phyloP scores from a whole-genome alignment of 53 echinoderm and acorn worm genomes.

The Mesocentrotus franciscanus region DNA sequence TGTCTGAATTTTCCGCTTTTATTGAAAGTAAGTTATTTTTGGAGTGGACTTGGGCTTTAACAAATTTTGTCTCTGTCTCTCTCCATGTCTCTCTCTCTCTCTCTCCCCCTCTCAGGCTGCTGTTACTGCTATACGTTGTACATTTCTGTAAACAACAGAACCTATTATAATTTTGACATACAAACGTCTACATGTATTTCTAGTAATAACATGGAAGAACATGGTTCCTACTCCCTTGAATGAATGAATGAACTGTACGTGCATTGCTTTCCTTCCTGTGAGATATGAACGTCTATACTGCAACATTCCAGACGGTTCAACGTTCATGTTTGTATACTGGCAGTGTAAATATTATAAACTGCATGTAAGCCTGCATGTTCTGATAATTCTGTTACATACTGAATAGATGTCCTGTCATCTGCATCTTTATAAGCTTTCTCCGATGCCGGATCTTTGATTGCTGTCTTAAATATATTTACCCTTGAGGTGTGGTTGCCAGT shows the following conservation, averaged over 20 bases:
- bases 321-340: not conserved
- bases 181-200: too few species aligned
- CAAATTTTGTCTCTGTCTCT: not conserved
- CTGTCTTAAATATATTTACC: too few species aligned
- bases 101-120: not conserved
- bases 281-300: not conserved
- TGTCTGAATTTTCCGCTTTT: too few species aligned
- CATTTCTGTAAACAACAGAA: not conserved
- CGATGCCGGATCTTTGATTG: too few species aligned
- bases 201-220: not conserved
- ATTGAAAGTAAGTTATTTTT: too few species aligned
- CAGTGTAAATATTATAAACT: not conserved
- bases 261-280: not conserved
- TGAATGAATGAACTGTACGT: not conserved
- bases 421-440: too few species aligned
- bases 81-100: not conserved
- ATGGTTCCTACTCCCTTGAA: not conserved
- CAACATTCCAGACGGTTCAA: conserved; percentile 38
- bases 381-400: not conserved
- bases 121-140: not conserved
- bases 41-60: too few species aligned
- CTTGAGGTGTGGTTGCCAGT: too few species aligned
- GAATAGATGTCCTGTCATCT: too few species aligned
- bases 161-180: too few species aligned
- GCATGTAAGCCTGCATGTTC: not conserved